Base-by-base conservation (phyloP, 2,888 invertebrate species). In the Pandemis cinnamomeana region DNA sequence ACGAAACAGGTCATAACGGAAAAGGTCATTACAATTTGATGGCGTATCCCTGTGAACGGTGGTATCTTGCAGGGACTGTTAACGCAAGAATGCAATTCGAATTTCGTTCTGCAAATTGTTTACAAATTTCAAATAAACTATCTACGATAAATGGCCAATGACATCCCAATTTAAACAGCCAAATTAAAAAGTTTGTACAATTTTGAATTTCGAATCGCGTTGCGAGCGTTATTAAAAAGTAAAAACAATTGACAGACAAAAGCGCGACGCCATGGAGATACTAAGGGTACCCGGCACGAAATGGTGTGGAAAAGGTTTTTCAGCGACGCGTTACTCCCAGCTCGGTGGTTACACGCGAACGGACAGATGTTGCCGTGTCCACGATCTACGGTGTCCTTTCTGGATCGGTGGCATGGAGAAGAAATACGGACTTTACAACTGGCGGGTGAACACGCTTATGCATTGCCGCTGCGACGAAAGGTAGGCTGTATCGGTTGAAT, bases 401-500 rank as follows among this genome's bases (percentile, higher is more conserved):
- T 97, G 96, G 95, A 98, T 99, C 80, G 96, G 96, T 0, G 97
- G 96, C 1, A 96, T 98, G 95, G 96, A 97, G 85, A 96, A 96
- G 82, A 97, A 97, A 84, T 98, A 97, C 84, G 97, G 97, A 58
- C 91, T 98, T 53, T 98, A 97, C 94, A 99, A 99, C 90, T 98
- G 97, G 96, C 95, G 98, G 48, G 96, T 98, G 77, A 98, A 97
- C 84, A 98, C 98, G 20, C 94, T 98, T 78, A 98, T 98, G 95
- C 98, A 98, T 85, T 99, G 99, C 92, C 95, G 96, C 80, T 99
- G 99, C 88, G 99, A 99, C 89, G 97, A 97, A 93, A 96, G 97
- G 98, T 98, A 95, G 67, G 55, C 72, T 72, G 71, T 67, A 72
- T 72, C 67, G 64, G 60, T 51, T 20, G 60, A 36, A 46, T 61